Base-by-base conservation (phyloP, 2,888 invertebrate species). In the Macrostomum cliftonense region DNA sequence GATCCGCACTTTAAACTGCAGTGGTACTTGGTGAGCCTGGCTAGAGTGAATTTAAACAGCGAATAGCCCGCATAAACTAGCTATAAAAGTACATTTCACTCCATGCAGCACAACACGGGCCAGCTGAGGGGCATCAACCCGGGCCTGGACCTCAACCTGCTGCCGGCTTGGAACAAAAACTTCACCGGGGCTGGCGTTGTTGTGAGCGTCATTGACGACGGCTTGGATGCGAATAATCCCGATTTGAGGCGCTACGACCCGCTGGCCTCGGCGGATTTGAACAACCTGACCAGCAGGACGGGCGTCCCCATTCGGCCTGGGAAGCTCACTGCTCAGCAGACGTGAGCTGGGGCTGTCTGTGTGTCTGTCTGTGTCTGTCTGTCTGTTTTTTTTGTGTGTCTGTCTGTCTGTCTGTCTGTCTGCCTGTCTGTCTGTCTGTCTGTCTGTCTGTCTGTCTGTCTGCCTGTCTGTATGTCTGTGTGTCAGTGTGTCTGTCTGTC, bases 11-110 rank as follows among this genome's bases (percentile, higher is more conserved):
- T 85, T 84, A 71, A 75, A 43, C 78, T 82, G 55, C 80, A 86
- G 71, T 87, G 87, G 86, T 87, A 86, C 68, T 71, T 84, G 77
- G 83, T 83, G 72, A 79, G 86, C 79, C n/a, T n/a, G n/a, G n/a
- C n/a, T n/a, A n/a, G n/a, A n/a, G n/a, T n/a, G n/a, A n/a, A n/a
- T n/a, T n/a, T n/a, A n/a, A n/a, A n/a, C n/a, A n/a, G n/a, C n/a
- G n/a, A n/a, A n/a, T n/a, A n/a, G n/a, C n/a, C n/a, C n/a, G n/a
- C n/a, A n/a, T n/a, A n/a, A n/a, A n/a, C n/a, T n/a, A n/a, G n/a
- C n/a, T n/a, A n/a, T n/a, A n/a, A n/a, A n/a, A n/a, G n/a, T n/a
- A n/a, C n/a, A n/a, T n/a, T n/a, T n/a, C n/a, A n/a, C n/a, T n/a
- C n/a, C n/a, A n/a, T 38, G 13, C 38, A 38, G 38, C 13, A 13